Base-by-base conservation (phyloP, 1,140 invertebrate species). In the Sitodiplosis mosellana region DNA sequence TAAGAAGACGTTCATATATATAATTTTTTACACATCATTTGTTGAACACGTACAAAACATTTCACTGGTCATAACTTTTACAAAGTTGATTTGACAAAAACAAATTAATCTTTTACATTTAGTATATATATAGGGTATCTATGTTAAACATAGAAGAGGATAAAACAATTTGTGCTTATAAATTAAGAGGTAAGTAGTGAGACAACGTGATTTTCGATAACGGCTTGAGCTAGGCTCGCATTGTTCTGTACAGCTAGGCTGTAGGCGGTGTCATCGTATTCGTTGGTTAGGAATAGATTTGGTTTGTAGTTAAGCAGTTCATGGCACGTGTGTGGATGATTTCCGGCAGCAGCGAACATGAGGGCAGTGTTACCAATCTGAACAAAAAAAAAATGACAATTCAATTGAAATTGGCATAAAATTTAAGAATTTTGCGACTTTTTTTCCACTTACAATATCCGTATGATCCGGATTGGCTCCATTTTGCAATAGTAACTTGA, bases 271-370 rank as follows among this genome's bases (percentile, higher is more conserved):
- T 87, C 76, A 54, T 81, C 76, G 63, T 82, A 74, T 56, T 79
- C 74, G 70, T 92, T 92, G 43, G 73, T 71, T 33, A 79, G 64
- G 12, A 80, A 83, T 21, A 91, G 61, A 65, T 91, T 82, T 22
- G 87, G 82, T 58, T 76, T 71, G 22, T 76, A 66, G 5, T 65
- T 63, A 27, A 93, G 69, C 33, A 93, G 67, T 60, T 89, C 83
- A 57, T 86, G 80, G 54, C 83, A 86, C 46, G 83, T 83, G 59
- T 85, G 81, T 1, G 83, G 78, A 69, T 90, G 86, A 69, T 91
- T 86, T 36, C 80, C 83, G 59, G 77, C 76, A 11, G 84, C 83
- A 34, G 87, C 86, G 69, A 87, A 91, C 77, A 92, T 90, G 21
- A 93, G 66, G 12, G 87, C 80, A 42, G 86, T 87, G 59, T 86